These are phyloP conservation scores for Drosophila histrio DNA, from an alignment of 2,888 invertebrate species.

Conservation along the genomic window DNA sequence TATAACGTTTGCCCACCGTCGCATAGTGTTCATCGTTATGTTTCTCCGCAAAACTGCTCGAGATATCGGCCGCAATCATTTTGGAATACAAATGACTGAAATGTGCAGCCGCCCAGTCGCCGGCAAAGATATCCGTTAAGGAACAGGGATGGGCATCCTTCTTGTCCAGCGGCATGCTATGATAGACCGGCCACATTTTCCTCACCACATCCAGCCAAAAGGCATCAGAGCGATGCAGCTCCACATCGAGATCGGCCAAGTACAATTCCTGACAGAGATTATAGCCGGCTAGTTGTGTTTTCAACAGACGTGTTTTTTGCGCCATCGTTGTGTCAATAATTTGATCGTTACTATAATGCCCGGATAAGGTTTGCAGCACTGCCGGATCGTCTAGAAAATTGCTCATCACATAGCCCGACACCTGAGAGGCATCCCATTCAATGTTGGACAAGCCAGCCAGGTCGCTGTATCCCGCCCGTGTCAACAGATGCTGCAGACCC, in stretches of 20 bases:
- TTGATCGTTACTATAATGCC: slow-evolving; percentile 90
- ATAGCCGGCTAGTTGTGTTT: slow-evolving; percentile 91
- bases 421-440: slow-evolving; percentile 96
- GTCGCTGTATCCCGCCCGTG: slow-evolving; percentile 92
- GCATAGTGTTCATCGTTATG: slow-evolving; percentile 75
- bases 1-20: slow-evolving; percentile 89
- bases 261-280: slow-evolving; percentile 93
- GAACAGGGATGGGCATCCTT: slow-evolving; percentile 94
- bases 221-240: slow-evolving; percentile 89
- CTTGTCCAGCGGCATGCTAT: slow-evolving; percentile 90
- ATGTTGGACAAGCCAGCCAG: slow-evolving; percentile 93
- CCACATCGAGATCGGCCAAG: slow-evolving; percentile 91
- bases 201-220: slow-evolving; percentile 94
- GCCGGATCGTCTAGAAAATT: slow-evolving; percentile 90
- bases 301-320: slow-evolving; percentile 87
- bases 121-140: slow-evolving; percentile 92
- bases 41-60: slow-evolving; percentile 90
- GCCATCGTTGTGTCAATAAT: slow-evolving; percentile 88
- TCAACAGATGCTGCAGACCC: slow-evolving; percentile 93
- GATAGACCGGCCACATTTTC: slow-evolving; percentile 92
- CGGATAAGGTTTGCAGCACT: slow-evolving; percentile 87
- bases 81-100: slow-evolving; percentile 94
- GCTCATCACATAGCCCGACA: slow-evolving; percentile 92
- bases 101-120: slow-evolving; percentile 93
- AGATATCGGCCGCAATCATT: slow-evolving; percentile 96